Evolutionary conservation across 2,797 vertebrate genomes (phyloP), one percentile per base, ranked within the genome.

Genomic region (Enteromius paludinosus): DNA sequence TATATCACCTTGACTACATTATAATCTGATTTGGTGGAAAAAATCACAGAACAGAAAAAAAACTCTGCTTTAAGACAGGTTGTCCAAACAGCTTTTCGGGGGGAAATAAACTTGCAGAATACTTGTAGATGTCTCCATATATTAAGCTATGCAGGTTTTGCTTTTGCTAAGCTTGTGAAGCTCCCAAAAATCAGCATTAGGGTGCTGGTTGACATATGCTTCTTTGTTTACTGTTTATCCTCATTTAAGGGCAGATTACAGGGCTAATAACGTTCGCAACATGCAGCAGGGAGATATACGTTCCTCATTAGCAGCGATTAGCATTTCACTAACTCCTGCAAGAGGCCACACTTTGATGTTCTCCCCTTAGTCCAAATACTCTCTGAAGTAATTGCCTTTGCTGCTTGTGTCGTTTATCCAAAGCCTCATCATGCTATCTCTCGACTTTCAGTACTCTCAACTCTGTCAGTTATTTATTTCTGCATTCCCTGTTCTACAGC

Each of bases 261-360:
- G 66, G 87, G 88, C 89, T 81, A 86, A 90, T 87, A 88, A 90
- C 79, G 84, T 78, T 74, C 65, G 77, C 78, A 80, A 84, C 86
- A 84, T 87, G 85, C 82, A 89, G 86, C 81, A 88, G 89, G 68
- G 88, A 87, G 84, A 86, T 90, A 92, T 90, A 92, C 89, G 65
- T 88, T 86, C 89, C 91, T 93, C 89, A 92, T 94, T 93, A 92
- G 87, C 89, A 88, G 84, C 87, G 89, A 92, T 94, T 93, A 90
- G 86, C 90, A 89, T 92, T 89, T 88, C 87, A 71, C 86, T 89
- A 83, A 85, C 85, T 86, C 87, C 92, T 87, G 84, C 85, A 90
- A 85, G 87, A 87, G 82, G 64, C 68, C 75, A 72, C 56, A 69
- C 90, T 93, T 93, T 94, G 91, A 94, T 91, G 90, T 91, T 87